Conservation (phyloP, 2,888 invertebrate genomes). For the Macrosoma leucophasiata region DNA sequence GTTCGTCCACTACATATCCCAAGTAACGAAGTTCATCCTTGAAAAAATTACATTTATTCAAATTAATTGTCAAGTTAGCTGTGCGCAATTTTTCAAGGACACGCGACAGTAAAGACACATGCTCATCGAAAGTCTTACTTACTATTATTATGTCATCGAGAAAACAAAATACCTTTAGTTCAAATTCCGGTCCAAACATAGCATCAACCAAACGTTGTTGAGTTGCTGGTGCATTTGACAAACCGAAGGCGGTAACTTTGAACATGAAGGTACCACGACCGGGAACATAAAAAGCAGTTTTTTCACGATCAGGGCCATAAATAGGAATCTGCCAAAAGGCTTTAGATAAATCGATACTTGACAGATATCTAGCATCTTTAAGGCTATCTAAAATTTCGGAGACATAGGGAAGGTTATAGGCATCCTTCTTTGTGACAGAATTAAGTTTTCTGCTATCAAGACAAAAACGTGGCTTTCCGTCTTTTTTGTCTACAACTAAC, state of each 20-base stretch:
- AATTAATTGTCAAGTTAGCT: conserved; percentile 25
- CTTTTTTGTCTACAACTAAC: conserved; percentile 12
- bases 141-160: too few relatives aligned
- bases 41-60: conserved; percentile 26
- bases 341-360: conserved; percentile 15
- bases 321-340: conserved; percentile 17
- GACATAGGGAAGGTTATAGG: conserved; percentile 20
- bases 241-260: conserved; percentile 16
- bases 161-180: conserved; percentile 20
- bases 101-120: conserved; percentile 17
- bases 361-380: conserved; percentile 14
- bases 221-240: conserved; percentile 21
- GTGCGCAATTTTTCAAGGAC: conserved; percentile 20
- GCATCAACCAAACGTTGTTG: conserved; percentile 18
- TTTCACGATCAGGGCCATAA: conserved; percentile 13
- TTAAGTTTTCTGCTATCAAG: conserved; percentile 21
- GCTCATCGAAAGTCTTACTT: conserved; percentile 21
- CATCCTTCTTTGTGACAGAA: conserved; percentile 12
- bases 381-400: conserved; percentile 22
- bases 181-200: conserved; percentile 20
- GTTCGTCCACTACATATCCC: conserved; percentile 29
- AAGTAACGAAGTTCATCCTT: conserved; percentile 18
- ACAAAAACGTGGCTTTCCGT: conserved; percentile 20
- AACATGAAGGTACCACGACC: conserved; percentile 16
- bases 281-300: conserved; percentile 25